Conservation (phyloP, 2,113 vertebrate species). For the Saccopteryx bilineata region DNA sequence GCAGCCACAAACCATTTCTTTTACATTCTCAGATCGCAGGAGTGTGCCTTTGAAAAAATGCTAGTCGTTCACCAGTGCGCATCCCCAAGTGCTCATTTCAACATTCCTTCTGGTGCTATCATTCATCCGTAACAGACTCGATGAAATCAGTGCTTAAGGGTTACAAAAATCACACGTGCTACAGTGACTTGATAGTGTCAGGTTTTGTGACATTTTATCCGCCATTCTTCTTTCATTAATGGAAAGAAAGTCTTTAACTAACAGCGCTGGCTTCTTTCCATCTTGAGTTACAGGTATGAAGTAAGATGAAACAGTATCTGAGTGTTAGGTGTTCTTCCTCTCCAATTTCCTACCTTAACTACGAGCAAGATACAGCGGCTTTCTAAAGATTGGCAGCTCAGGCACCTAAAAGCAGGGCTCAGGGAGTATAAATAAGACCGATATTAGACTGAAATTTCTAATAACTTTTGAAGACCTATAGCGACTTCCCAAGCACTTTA, state of each 20-base stretch:
- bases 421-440: neutral
- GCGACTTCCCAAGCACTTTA: neutral
- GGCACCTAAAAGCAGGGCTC: neutral
- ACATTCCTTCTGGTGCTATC: conserved; percentile 73
- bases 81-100: conserved; percentile 73
- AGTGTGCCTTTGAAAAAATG: conserved; percentile 55
- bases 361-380: neutral
- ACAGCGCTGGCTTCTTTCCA: neutral
- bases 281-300: conserved; percentile 46
- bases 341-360: conserved; percentile 7
- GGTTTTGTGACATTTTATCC: conserved; percentile 51
- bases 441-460: neutral
- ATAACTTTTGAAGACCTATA: neutral
- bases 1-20: conserved; percentile 75
- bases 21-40: conserved; percentile 66
- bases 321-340: neutral
- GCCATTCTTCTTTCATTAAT: conserved; percentile 64
- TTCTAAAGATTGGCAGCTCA: neutral
- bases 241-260: neutral
- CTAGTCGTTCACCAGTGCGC: conserved; percentile 44
- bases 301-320: conserved; percentile 58
- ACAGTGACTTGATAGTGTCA: conserved; percentile 2
- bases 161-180: conserved; percentile 56
- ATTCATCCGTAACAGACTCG: conserved; percentile 48
- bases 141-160: conserved; percentile 73